Evolutionary conservation across 2,113 vertebrate genomes (phyloP).

Genomic region (Phalacrocorax pelagicus): DNA sequence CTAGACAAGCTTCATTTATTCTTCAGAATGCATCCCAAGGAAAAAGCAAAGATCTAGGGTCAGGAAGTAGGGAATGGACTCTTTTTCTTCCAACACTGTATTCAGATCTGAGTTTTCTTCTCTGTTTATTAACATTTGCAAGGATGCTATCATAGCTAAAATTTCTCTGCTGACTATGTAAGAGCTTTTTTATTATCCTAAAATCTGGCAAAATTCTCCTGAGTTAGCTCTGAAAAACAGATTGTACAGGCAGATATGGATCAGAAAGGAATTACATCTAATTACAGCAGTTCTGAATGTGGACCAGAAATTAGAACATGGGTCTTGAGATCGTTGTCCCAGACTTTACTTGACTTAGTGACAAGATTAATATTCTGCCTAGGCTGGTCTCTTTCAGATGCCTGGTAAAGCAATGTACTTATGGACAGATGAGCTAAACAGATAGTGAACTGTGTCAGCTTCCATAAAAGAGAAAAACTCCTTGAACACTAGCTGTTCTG

Average conservation of each 20-base stretch:
- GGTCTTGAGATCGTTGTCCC: slow-evolving; percentile 2
- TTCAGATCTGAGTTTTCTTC: neutral
- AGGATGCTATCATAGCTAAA: neutral
- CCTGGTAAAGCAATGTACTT: neutral
- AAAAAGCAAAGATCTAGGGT: neutral
- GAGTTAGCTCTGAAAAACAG: slow-evolving; percentile 24
- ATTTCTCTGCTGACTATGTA: neutral
- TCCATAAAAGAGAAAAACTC: neutral
- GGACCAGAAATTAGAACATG: slow-evolving; percentile 25
- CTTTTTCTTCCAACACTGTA: neutral
- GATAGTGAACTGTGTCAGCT: slow-evolving; percentile 20
- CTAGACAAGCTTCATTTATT: neutral
- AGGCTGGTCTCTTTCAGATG: neutral
- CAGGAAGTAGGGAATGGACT: neutral
- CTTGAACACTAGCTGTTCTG: neutral
- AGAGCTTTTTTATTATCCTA: slow-evolving; percentile 10
- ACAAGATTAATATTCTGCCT: slow-evolving; percentile 24
- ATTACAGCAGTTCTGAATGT: neutral
- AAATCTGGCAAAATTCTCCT: slow-evolving; percentile 21
- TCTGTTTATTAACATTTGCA: neutral
- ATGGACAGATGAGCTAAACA: slow-evolving; percentile 9
- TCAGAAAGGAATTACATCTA: slow-evolving; percentile 18
- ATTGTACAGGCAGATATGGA: slow-evolving; percentile 23
- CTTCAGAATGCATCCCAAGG: neutral
- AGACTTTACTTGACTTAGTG: slow-evolving; percentile 6